phyloP scores from a whole-genome alignment of 2,888 invertebrate species.

The Mesorhabditis spiculigera region DNA sequence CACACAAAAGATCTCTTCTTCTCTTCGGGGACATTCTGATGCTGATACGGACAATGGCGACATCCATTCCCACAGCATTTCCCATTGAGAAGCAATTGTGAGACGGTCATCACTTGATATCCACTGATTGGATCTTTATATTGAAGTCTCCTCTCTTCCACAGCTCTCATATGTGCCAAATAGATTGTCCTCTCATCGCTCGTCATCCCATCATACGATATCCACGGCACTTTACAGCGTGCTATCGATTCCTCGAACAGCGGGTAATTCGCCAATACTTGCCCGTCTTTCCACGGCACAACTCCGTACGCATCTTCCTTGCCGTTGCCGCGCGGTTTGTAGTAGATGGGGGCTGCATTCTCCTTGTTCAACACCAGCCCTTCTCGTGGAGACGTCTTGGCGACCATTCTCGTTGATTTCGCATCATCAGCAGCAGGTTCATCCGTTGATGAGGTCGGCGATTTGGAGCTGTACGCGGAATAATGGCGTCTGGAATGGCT shows the following conservation, averaged over 20 bases:
- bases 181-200: constrained; percentile 46
- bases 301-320: constrained; percentile 28
- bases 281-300: constrained; percentile 38
- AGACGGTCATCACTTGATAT: constrained; percentile 40
- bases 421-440: background rate
- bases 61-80: constrained; percentile 57
- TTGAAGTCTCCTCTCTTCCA: constrained; percentile 46
- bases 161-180: constrained; percentile 49
- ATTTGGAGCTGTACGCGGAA: constrained; percentile 16
- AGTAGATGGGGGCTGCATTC: constrained; percentile 41
- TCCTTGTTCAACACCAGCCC: constrained; percentile 25
- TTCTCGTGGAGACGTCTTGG: constrained; percentile 11
- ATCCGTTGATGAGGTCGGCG: background rate
- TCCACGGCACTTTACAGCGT: constrained; percentile 38
- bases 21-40: constrained; percentile 42
- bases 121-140: constrained; percentile 46
- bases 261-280: constrained; percentile 51
- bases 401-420: constrained; percentile 12
- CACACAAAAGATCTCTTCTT: constrained; percentile 33
- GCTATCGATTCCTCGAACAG: constrained; percentile 53
- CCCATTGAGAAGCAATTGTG: constrained; percentile 42
- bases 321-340: constrained; percentile 28
- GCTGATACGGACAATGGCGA: constrained; percentile 55
- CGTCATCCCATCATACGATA: constrained; percentile 42
- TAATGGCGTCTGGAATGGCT: constrained; percentile 20